A percentile compares a stretch with the other conserved stretches of the same genome.
These are phyloP conservation scores for Haliclona indistincta DNA, from an alignment of 37 sponge, comb jelly and placozoan genomes.

Conservation along the genomic window DNA sequence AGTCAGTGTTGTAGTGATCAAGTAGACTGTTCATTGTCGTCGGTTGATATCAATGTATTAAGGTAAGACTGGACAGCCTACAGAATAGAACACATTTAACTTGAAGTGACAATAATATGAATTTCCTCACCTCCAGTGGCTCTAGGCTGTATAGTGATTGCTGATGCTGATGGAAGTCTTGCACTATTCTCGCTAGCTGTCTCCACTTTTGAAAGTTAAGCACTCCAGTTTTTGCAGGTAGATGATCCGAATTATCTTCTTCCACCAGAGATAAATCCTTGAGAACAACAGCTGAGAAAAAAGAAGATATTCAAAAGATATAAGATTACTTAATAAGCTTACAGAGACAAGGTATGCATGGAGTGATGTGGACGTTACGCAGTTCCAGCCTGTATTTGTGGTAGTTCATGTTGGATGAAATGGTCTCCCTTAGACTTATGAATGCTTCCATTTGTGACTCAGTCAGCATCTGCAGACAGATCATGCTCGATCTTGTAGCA, in stretches of 20 bases:
- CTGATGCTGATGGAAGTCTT: neutral
- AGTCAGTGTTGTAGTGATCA: no score
- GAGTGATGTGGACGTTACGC: slow-evolving; percentile 26
- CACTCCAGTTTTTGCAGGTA: neutral
- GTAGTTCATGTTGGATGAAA: slow-evolving; percentile 44
- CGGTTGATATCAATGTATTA: no score
- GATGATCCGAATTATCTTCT: neutral
- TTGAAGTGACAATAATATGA: no score
- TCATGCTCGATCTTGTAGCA: neutral
- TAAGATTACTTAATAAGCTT: no score
- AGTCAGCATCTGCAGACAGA: slow-evolving; percentile 35
- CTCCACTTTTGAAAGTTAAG: slow-evolving; percentile 4
- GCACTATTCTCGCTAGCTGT: neutral
- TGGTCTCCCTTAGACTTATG: slow-evolving; percentile 34
- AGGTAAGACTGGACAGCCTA: no score
- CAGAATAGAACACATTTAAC: no score
- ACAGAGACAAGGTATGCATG: slow-evolving; percentile 63
- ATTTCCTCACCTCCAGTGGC: neutral
- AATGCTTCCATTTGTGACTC: slow-evolving; percentile 20
- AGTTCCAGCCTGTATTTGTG: slow-evolving; percentile 50
- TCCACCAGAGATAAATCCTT: neutral
- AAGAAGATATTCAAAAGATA: no score
- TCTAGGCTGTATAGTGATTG: neutral
- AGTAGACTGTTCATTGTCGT: no score
- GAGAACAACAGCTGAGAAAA: neutral